phyloP scores from a whole-genome alignment of 2,113 vertebrate genomes.

The Chaenocephalus aceratus region DNA sequence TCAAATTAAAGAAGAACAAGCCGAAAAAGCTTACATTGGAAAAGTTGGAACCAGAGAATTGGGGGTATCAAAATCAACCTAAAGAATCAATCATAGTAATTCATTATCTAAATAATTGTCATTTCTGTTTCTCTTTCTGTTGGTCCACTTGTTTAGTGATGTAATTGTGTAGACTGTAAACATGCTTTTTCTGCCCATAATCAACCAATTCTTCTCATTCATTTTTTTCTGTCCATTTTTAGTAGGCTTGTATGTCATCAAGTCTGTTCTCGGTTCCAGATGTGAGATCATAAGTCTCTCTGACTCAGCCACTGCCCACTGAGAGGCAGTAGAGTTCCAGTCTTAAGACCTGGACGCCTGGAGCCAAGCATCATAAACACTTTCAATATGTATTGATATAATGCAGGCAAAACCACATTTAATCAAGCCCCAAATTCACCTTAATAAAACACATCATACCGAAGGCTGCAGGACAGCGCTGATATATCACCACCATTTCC shows the following conservation, averaged over 20 bases:
- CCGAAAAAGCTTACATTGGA: background rate
- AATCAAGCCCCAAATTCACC: constrained; percentile 38
- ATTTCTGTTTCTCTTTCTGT: background rate
- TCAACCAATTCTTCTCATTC: background rate
- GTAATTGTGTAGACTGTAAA: background rate
- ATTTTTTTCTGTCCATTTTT: background rate
- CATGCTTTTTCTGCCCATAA: background rate
- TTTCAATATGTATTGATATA: constrained; percentile 34
- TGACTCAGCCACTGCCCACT: constrained; percentile 55
- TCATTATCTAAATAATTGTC: too few relatives aligned
- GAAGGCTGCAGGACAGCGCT: constrained; percentile 2
- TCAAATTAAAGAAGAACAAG: background rate
- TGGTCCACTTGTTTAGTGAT: background rate
- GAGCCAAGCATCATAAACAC: constrained; percentile 55
- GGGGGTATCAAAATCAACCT: background rate
- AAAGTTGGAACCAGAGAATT: background rate
- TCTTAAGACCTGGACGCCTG: background rate
- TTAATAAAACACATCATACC: constrained; percentile 26
- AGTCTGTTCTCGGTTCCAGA: constrained; percentile 10
- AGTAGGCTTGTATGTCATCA: background rate
- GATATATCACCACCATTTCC: constrained; percentile 13
- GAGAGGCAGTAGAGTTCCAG: constrained; percentile 74
- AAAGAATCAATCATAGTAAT: too few relatives aligned
- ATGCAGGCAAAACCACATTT: constrained; percentile 32
- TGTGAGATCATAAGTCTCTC: constrained; percentile 9